These are phyloP conservation scores for Parazoanthus atlanticus DNA, from an alignment of 92 coral and sea anemone species.

Conservation along the genomic window DNA sequence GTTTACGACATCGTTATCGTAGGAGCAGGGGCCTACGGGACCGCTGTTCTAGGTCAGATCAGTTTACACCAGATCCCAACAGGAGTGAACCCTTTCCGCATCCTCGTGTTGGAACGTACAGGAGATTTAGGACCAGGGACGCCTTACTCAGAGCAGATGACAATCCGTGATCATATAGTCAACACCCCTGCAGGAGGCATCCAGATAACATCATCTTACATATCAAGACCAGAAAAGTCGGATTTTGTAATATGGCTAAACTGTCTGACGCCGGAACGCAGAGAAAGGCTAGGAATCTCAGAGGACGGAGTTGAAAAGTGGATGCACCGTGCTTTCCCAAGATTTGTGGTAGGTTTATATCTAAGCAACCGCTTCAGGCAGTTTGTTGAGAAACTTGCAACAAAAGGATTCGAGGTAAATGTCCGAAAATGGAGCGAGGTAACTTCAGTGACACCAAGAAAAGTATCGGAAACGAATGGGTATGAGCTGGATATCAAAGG, in stretches of 20 bases:
- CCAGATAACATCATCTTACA: slow-evolving; percentile 46
- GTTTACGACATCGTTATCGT: slow-evolving; percentile 49
- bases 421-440: slow-evolving; percentile 24
- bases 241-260: slow-evolving; percentile 50
- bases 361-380: slow-evolving; percentile 57
- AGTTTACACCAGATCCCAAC: slow-evolving; percentile 30
- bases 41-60: slow-evolving; percentile 43
- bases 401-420: slow-evolving; percentile 46
- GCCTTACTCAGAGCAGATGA: slow-evolving; percentile 48
- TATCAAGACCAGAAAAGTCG: slow-evolving; percentile 45
- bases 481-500: slow-evolving; percentile 22
- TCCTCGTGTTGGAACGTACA: slow-evolving; percentile 30
- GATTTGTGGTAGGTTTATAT: slow-evolving; percentile 53
- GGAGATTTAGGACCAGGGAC: slow-evolving; percentile 44
- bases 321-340: slow-evolving; percentile 50
- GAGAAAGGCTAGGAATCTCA: slow-evolving; percentile 37
- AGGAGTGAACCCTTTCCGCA: background rate
- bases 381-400: slow-evolving; percentile 33
- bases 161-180: slow-evolving; percentile 49
- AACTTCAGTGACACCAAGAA: slow-evolving; percentile 5
- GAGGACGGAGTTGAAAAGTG: slow-evolving; percentile 37
- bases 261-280: slow-evolving; percentile 36
- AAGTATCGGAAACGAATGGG: background rate
- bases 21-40: slow-evolving; percentile 60
- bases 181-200: slow-evolving; percentile 51